Evolutionary conservation across 2,797 vertebrate species (phyloP).

Genomic region (Remorina albescens): DNA sequence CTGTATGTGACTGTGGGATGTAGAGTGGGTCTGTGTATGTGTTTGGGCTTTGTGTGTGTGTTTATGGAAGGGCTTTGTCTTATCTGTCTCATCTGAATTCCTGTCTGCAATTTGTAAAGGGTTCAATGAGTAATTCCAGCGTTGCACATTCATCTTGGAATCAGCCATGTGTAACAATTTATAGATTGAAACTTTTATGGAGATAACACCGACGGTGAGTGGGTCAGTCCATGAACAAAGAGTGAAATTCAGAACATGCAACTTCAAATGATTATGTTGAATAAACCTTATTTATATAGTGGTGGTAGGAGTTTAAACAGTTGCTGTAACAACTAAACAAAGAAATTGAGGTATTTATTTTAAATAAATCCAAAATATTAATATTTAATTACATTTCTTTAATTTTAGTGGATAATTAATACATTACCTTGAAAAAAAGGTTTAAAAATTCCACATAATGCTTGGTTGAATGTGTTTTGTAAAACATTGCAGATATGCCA

Average conservation of each 20-base stretch:
- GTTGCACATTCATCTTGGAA: conserved; percentile 21
- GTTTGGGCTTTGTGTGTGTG: too few species aligned
- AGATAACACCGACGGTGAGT: too few species aligned
- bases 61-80: conserved; percentile 1
- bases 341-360: neutral
- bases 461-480: neutral
- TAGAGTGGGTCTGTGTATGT: neutral
- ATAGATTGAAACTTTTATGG: neutral
- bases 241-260: neutral
- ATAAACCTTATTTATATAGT: neutral
- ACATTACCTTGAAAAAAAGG: neutral
- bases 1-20: neutral
- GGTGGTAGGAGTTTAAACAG: conserved; percentile 1
- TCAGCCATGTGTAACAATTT: conserved; percentile 24
- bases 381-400: neutral
- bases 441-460: neutral
- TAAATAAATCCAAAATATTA: neutral
- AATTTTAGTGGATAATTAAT: neutral
- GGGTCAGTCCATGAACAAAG: too few species aligned
- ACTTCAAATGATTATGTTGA: neutral
- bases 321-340: neutral
- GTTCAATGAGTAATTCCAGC: conserved; percentile 34
- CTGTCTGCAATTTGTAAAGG: conserved; percentile 23
- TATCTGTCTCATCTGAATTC: conserved; percentile 44
- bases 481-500: neutral